These are phyloP conservation scores for Byasa hedistus DNA, from an alignment of 2,888 invertebrate species.

Conservation along the genomic window DNA sequence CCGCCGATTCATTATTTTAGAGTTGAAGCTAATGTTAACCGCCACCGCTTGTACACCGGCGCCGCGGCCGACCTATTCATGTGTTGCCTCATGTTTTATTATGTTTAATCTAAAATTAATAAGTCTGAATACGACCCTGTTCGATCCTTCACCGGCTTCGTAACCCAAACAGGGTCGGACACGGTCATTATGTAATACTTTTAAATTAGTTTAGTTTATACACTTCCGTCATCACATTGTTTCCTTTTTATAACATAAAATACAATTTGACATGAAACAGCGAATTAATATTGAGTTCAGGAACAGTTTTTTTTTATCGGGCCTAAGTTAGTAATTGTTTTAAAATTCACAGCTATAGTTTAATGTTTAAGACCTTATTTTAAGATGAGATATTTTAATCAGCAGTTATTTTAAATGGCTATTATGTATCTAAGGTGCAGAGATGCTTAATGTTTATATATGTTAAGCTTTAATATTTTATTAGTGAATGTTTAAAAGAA, in stretches of 20 bases:
- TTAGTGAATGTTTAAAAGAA: conserved; percentile 78
- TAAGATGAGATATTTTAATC: conserved; percentile 80
- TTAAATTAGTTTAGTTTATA: conserved; percentile 60
- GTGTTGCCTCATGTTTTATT: conserved; percentile 68
- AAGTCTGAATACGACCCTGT: conserved; percentile 61
- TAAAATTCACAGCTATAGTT: conserved; percentile 67
- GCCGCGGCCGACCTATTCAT: conserved; percentile 49
- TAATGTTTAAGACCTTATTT: conserved; percentile 77
- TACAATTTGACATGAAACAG: conserved; percentile 54
- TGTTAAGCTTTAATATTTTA: conserved; percentile 81
- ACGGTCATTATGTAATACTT: conserved; percentile 47
- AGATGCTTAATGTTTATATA: conserved; percentile 81
- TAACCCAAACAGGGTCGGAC: conserved; percentile 43
- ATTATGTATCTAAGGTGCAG: conserved; percentile 79
- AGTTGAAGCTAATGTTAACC: conserved; percentile 52
- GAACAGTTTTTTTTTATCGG: conserved; percentile 56
- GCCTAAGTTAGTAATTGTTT: conserved; percentile 73
- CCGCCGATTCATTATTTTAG: conserved; percentile 78
- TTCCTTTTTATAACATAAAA: conserved; percentile 44
- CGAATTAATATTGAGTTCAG: conserved; percentile 66
- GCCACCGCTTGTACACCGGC: conserved; percentile 44
- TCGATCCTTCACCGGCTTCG: conserved; percentile 42
- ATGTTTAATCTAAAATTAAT: conserved; percentile 45
- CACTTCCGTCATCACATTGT: conserved; percentile 51
- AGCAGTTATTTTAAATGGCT: conserved; percentile 80